Evolutionary conservation across 2,113 vertebrate species (phyloP).

Genomic region (Ceyx margarethae): DNA sequence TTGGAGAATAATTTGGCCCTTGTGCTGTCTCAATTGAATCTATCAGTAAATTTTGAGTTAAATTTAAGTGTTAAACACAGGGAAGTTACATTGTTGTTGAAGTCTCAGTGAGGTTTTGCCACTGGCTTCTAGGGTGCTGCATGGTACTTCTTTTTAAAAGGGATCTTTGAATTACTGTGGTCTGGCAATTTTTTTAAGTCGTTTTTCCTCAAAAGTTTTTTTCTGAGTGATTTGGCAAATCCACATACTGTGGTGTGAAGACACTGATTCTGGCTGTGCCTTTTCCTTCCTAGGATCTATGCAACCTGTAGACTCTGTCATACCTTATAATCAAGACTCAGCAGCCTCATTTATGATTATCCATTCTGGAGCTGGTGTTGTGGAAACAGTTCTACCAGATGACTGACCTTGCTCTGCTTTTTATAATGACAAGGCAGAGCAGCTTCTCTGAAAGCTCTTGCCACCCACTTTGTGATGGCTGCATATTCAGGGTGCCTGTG

Average conservation of each 20-base stretch:
- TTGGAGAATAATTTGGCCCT: neutral
- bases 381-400: neutral
- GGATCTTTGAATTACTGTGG: neutral
- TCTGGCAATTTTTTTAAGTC: neutral
- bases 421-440: neutral
- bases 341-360: neutral
- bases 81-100: neutral
- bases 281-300: neutral
- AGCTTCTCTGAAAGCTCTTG: constrained; percentile 30
- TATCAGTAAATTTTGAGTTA: neutral
- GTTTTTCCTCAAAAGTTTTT: neutral
- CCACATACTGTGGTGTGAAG: neutral
- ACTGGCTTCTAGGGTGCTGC: neutral
- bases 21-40: neutral
- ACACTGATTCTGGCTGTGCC: neutral
- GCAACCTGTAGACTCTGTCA: neutral
- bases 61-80: neutral
- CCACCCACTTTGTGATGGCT: neutral
- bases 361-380: neutral
- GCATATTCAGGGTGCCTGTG: neutral
- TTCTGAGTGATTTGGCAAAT: neutral
- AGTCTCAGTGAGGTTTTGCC: neutral
- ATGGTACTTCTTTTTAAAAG: neutral
- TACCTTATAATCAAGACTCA: neutral
- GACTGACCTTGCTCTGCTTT: constrained; percentile 11